These are phyloP conservation scores for Centropyge bicolor DNA, from an alignment of 2,797 vertebrate species.

Conservation along the genomic window DNA sequence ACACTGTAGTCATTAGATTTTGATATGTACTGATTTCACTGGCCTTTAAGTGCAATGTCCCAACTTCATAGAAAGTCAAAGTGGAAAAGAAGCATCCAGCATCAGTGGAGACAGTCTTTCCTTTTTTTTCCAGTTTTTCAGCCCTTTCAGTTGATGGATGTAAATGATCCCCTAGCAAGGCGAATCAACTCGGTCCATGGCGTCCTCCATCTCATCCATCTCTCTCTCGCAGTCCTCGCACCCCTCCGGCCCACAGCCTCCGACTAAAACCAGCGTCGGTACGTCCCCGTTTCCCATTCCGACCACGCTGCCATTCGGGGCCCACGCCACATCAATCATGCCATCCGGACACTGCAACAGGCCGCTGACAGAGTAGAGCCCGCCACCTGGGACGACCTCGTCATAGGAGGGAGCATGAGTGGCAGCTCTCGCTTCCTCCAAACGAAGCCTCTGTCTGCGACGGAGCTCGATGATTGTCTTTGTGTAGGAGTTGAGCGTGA, in stretches of 20 bases:
- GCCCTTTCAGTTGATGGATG: conserved; percentile 13
- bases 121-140: conserved; percentile 34
- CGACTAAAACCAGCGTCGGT: conserved; percentile 83
- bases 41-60: conserved; percentile 16
- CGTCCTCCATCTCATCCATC: conserved; percentile 83
- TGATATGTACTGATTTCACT: conserved; percentile 42
- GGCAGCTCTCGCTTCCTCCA: conserved; percentile 80
- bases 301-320: conserved; percentile 70
- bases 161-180: conserved; percentile 74
- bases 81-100: conserved; percentile 21
- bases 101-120: conserved; percentile 10
- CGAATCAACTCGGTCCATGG: conserved; percentile 78
- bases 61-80: conserved; percentile 39
- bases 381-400: conserved; percentile 81
- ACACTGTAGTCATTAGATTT: conserved; percentile 14
- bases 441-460: conserved; percentile 79
- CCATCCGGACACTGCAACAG: conserved; percentile 83
- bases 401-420: conserved; percentile 82
- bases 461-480: conserved; percentile 89
- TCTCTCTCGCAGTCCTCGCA: conserved; percentile 88
- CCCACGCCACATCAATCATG: conserved; percentile 82
- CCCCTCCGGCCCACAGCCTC: conserved; percentile 81
- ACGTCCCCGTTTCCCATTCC: conserved; percentile 80
- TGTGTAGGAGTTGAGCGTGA: conserved; percentile 91
- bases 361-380: conserved; percentile 86